Percentiles rank a stretch among this genome's conserved stretches.
These are phyloP conservation scores for Paracanthobrama guichenoti DNA, from an alignment of 2,113 vertebrate species.

Conservation along the genomic window DNA sequence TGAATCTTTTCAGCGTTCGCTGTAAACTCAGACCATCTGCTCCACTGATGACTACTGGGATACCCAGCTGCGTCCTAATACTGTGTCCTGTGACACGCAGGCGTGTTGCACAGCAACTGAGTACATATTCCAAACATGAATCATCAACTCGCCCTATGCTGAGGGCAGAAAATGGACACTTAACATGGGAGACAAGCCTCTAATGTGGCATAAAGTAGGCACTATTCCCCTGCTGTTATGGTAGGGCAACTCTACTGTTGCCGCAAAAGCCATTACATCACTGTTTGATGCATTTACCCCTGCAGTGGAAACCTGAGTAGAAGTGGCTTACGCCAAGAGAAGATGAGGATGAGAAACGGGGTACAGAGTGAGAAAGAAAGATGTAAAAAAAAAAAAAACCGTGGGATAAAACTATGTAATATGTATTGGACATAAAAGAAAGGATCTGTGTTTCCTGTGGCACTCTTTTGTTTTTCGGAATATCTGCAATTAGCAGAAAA, in stretches of 20 bases:
- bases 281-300: constrained; percentile 37
- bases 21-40: constrained; percentile 32
- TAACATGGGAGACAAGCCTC: constrained; percentile 38
- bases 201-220: constrained; percentile 44
- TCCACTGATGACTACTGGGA: constrained; percentile 15
- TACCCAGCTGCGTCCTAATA: constrained; percentile 10
- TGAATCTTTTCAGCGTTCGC: background rate
- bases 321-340: constrained; percentile 40
- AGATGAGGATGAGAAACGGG: constrained; percentile 1
- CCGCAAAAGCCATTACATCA: constrained; percentile 67
- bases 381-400: background rate
- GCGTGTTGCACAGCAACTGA: constrained; percentile 18
- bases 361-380: constrained; percentile 1
- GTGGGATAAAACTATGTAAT: background rate
- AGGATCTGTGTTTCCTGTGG: background rate
- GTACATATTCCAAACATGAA: constrained; percentile 3
- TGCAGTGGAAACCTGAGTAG: constrained; percentile 53
- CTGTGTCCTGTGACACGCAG: constrained; percentile 1
- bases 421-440: background rate
- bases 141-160: constrained; percentile 9
- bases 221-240: constrained; percentile 60
- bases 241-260: constrained; percentile 50
- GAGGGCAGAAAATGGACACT: constrained; percentile 24
- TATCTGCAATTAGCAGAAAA: too few species aligned
- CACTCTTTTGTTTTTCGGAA: too few species aligned